Base-by-base conservation (phyloP, 2,797 vertebrate species). In the Pangasius sanitwongsei region DNA sequence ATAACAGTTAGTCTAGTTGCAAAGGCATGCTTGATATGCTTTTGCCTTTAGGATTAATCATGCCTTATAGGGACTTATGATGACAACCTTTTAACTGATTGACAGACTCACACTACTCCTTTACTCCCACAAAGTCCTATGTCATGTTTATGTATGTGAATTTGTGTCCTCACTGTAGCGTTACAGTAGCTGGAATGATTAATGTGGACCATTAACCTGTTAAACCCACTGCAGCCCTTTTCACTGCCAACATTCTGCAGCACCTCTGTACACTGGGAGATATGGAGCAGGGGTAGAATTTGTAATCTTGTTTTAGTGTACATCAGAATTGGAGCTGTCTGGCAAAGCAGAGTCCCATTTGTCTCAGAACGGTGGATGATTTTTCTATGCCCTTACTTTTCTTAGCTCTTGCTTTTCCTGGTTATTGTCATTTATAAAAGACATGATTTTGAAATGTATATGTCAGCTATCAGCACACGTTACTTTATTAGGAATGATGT, bases 301-400 rank as follows among this genome's bases (percentile, higher is more conserved):
- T 83, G 88, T 70, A 53, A 41, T 89, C 80, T 91, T 16, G 69
- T 88, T 90, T 87, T 86, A 83, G 87, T 86, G 89, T 0, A 28
- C 83, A 72, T 86, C 83, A 85, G 53, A 87, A 87, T 87, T 37
- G 13, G 87, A 89, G 85, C 41, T 87, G 63, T 90, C 50, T 84
- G 78, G 78, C 86, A 88, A 55, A 80, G 63, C 6, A 34, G 74
- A 85, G 74, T 55, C 59, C 28, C 77, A 86, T 89, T 89, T 90
- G 69, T 90, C 81, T 87, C 15, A 65, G 20, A 88, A 82, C 41
- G n/a, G 55, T 69, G 69, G 69, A 90, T 41, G 15, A 28, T 44
- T 55, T 83, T 87, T 69, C 34, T 53, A 11, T 86, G 63, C 63
- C 50, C 44, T 44, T 8, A 44, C 44, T 44, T 44, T 44, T 44